phyloP scores from a whole-genome alignment of 2,113 vertebrate genomes.

The Myocastor coypus region DNA sequence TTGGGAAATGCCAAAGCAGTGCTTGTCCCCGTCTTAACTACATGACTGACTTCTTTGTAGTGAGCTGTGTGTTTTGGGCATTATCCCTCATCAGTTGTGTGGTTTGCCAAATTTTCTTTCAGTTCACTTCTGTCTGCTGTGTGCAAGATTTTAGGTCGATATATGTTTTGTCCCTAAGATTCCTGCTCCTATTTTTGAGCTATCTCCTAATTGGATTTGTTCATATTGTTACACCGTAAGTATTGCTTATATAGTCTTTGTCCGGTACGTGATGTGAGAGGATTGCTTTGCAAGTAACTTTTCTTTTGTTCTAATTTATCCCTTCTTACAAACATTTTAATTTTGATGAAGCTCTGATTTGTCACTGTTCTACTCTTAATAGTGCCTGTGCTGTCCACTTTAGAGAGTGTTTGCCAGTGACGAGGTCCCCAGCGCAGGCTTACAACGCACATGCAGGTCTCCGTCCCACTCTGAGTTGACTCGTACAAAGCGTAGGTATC shows the following conservation, averaged over 20 bases:
- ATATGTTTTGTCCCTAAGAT: not conserved
- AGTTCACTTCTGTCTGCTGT: not conserved
- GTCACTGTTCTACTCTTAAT: not conserved
- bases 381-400: not conserved
- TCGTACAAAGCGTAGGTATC: not conserved
- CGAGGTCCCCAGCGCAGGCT: not conserved
- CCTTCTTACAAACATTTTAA: not conserved
- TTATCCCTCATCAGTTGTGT: not conserved
- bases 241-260: too few species aligned
- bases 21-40: not conserved
- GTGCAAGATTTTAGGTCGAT: not conserved
- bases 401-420: not conserved
- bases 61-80: not conserved
- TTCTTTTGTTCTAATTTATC: not conserved
- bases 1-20: not conserved
- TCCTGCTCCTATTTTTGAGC: not conserved
- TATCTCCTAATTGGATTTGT: not conserved
- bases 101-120: not conserved
- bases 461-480: not conserved
- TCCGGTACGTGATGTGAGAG: not conserved
- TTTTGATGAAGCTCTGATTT: not conserved
- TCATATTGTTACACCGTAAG: not conserved
- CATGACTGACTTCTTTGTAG: not conserved
- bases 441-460: not conserved
- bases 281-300: not conserved